Evolutionary conservation across 2,113 vertebrate genomes (phyloP), one percentile per base, ranked within the genome.

Genomic region (Coracopsis vasa): DNA sequence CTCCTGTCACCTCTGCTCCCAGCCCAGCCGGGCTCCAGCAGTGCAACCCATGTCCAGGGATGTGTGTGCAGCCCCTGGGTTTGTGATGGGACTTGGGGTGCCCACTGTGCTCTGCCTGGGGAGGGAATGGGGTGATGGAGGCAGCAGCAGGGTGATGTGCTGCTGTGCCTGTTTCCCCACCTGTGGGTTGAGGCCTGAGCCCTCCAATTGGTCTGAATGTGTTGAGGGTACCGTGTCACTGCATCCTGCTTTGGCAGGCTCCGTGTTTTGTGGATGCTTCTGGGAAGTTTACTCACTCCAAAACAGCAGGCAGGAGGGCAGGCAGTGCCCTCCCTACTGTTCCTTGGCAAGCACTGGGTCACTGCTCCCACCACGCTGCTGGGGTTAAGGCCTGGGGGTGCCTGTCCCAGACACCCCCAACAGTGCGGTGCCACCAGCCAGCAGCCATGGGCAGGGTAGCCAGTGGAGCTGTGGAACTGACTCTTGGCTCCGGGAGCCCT

Each of bases 401-500:
- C 28, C n/a, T 27, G 58, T 73, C 58, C 67, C 89, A 95, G 91
- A 74, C 92, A 86, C 67, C 86, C 50, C 90, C 94, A 75, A 62
- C 18, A 0, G 66, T 2, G 28, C 28, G 6, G 78, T 64, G 80
- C 67, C 20, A 37, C 64, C 1, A 13, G 75, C 60, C 79, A 74
- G 89, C 10, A 3, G 75, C 80, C 11, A 10, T 1, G 4, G 58
- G 58, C 75, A 70, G 35, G 69, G 90, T 24, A 70, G 64, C 64
- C 80, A 85, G 58, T 10, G 5, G 67, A 78, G 80, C 95, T 81
- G 70, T 83, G 54, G 93, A 94, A 92, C 71, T 95, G 79, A 66
- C 87, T 90, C 75, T 97, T 96, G 95, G 92, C 95, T 88, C 62
- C 0, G 0, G 82, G 82, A 94, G 54, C 82, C 67, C 82, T 96